Conservation (phyloP, 2,888 invertebrate genomes). For the Himalopsyche tibetana region DNA sequence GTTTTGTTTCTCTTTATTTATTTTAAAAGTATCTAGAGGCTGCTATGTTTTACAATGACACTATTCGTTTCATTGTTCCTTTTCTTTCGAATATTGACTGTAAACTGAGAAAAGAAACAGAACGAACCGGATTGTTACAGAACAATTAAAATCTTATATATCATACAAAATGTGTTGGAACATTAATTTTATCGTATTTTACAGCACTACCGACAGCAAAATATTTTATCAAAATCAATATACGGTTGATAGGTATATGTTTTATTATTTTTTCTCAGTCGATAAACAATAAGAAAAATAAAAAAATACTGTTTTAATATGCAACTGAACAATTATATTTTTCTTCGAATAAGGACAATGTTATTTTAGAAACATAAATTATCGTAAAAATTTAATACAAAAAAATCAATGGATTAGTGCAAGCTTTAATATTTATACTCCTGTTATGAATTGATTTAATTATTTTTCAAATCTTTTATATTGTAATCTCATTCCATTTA, state of each 20-base stretch:
- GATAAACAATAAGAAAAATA: no score
- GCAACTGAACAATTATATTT: background rate
- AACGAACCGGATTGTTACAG: no score
- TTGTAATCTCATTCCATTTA: conserved; percentile 43
- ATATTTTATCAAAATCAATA: no score
- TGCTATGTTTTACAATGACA: conserved; percentile 50
- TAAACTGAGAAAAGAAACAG: no score
- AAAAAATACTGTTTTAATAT: background rate
- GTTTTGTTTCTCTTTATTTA: conserved; percentile 55
- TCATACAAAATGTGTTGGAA: no score
- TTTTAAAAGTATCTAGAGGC: conserved; percentile 50
- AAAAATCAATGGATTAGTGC: conserved; percentile 42
- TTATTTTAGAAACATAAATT: conserved; percentile 31
- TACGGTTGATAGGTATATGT: background rate
- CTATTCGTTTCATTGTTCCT: no score
- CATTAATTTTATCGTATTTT: no score
- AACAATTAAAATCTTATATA: no score
- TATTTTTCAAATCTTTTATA: background rate
- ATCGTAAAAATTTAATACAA: conserved; percentile 17
- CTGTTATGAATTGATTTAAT: conserved; percentile 20
- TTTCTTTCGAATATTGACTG: no score
- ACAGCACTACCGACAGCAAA: no score
- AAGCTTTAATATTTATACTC: conserved; percentile 48
- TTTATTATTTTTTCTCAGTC: no score
- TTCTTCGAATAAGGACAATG: conserved; percentile 5